These are phyloP conservation scores for Acanthis flammea DNA, from an alignment of 2,797 vertebrate genomes.

Conservation along the genomic window DNA sequence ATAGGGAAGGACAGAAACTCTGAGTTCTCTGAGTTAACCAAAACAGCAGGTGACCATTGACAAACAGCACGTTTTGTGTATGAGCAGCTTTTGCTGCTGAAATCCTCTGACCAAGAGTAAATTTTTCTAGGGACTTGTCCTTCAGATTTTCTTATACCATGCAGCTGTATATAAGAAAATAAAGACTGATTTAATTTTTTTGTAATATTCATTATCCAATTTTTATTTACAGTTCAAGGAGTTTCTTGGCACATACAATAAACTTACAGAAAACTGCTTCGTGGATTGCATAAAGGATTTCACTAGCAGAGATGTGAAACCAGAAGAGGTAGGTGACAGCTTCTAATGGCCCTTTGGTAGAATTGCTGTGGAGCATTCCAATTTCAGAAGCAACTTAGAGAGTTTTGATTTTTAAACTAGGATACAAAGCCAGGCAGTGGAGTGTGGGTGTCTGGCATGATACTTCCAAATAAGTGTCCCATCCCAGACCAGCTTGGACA, in stretches of 20 bases:
- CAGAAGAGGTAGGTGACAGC: conserved; percentile 85
- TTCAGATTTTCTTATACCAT: background rate
- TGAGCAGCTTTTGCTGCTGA: background rate
- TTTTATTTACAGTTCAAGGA: conserved; percentile 89
- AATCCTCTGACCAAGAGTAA: background rate
- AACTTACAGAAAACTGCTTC: conserved; percentile 96
- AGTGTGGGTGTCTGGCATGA: background rate
- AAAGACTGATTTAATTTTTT: background rate
- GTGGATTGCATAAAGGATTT: conserved; percentile 98
- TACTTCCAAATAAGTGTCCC: background rate
- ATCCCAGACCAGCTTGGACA: background rate
- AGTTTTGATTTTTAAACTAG: background rate
- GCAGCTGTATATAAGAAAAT: background rate
- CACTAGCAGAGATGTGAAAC: conserved; percentile 90
- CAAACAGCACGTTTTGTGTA: background rate
- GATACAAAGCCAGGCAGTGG: background rate
- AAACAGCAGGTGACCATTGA: background rate
- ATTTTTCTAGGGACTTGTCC: background rate
- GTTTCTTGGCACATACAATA: conserved; percentile 98
- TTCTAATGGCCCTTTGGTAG: background rate
- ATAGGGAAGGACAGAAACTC: background rate
- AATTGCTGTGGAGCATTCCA: background rate
- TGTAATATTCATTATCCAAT: background rate
- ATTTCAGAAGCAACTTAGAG: background rate
- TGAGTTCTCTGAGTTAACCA: background rate